Evolutionary conservation across 2,113 vertebrate genomes (phyloP).

Genomic region (Empidonax alnorum): DNA sequence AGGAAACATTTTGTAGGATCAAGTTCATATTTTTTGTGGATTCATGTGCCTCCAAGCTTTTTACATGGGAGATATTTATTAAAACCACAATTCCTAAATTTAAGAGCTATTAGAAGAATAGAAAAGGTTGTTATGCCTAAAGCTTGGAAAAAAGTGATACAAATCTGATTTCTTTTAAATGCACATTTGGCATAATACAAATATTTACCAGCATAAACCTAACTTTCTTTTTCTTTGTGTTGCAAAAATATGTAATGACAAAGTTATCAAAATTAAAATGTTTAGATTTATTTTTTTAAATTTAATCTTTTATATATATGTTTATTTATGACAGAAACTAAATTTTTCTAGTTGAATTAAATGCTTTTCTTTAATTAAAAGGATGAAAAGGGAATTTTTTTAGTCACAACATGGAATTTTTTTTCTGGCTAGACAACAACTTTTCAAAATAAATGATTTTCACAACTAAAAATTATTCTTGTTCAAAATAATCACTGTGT

Average conservation of each 20-base stretch:
- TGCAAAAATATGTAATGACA: not conserved
- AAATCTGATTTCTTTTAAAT: not conserved
- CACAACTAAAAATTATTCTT: not conserved
- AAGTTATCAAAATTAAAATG: not conserved
- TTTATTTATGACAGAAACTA: not conserved
- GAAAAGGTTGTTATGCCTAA: not conserved
- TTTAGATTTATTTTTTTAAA: not conserved
- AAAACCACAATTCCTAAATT: not conserved
- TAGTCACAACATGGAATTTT: not conserved
- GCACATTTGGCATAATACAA: not conserved
- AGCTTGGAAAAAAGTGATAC: not conserved
- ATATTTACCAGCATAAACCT: not conserved
- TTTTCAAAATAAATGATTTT: not conserved
- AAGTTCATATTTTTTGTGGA: not conserved
- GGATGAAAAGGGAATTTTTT: not conserved
- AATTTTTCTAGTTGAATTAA: not conserved
- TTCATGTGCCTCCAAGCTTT: not conserved
- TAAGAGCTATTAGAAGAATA: not conserved
- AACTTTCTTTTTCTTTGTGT: not conserved
- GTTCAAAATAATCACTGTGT: not conserved
- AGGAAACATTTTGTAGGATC: not conserved
- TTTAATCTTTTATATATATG: rapidly evolving
- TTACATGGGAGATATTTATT: not conserved
- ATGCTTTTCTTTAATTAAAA: not conserved
- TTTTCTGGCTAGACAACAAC: not conserved